Evolutionary conservation across 2,797 vertebrate genomes (phyloP).

Genomic region (Lophura swinhoii): DNA sequence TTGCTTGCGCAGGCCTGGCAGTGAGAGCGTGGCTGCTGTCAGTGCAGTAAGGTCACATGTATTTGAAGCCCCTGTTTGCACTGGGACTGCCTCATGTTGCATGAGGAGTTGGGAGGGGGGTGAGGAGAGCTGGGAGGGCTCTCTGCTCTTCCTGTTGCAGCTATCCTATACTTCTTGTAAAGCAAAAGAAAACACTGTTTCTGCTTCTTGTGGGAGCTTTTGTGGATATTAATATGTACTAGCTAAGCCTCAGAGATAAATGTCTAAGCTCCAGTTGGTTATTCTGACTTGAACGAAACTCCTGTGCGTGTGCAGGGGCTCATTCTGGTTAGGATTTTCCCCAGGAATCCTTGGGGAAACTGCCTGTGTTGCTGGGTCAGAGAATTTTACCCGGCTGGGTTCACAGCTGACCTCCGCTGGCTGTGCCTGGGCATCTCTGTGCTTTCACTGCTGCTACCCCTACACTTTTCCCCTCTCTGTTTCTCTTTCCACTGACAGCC

Average conservation of each 20-base stretch:
- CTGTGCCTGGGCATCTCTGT: not conserved
- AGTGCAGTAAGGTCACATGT: accelerated
- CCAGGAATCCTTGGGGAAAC: not conserved
- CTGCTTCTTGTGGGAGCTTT: not conserved
- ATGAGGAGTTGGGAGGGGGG: accelerated
- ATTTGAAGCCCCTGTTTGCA: not conserved
- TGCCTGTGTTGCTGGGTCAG: not conserved
- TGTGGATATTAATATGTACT: accelerated
- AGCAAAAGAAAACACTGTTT: not conserved
- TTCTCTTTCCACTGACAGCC: accelerated
- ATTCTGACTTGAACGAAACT: not conserved
- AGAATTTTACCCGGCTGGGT: not conserved
- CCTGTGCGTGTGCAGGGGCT: not conserved
- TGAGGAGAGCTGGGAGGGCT: not conserved
- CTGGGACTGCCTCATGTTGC: accelerated
- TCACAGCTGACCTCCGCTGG: not conserved
- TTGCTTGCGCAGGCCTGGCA: not conserved
- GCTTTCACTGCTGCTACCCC: not conserved
- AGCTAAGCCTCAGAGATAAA: not conserved
- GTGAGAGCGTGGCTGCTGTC: not conserved
- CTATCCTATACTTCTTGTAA: not conserved
- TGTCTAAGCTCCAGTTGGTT: not conserved
- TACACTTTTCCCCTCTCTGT: not conserved
- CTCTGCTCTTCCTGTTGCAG: not conserved
- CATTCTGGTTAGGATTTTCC: not conserved